Evolutionary conservation across 2,113 vertebrate species (phyloP).

Genomic region (Sorex araneus): DNA sequence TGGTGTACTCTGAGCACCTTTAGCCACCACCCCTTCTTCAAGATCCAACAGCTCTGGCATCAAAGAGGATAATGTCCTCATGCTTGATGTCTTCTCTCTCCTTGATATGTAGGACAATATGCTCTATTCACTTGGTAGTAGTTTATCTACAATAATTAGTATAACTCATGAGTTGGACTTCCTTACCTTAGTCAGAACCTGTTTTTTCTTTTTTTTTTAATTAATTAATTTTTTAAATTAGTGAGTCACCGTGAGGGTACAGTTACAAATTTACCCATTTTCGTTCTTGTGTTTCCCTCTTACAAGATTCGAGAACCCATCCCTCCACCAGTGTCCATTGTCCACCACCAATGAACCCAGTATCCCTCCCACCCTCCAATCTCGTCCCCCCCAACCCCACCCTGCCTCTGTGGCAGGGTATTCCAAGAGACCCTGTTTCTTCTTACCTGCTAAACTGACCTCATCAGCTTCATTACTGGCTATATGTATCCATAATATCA

Average conservation of each 20-base stretch:
- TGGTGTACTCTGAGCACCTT: neutral
- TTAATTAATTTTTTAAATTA: no score
- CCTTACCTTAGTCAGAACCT: neutral
- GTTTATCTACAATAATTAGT: neutral
- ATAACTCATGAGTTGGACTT: neutral
- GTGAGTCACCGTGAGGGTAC: no score
- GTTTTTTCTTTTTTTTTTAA: no score
- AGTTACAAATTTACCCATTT: no score
- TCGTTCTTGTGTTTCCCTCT: no score
- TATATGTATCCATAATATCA: neutral
- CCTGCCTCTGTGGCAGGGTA: no score
- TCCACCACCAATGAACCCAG: no score
- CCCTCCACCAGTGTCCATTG: no score
- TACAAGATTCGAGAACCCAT: no score
- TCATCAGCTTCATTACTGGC: neutral
- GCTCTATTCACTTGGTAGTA: neutral
- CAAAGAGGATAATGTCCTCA: neutral
- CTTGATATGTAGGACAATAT: neutral
- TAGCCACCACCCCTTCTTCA: neutral
- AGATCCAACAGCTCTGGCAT: neutral
- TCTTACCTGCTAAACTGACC: neutral
- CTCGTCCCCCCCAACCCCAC: no score
- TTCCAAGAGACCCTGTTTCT: no score
- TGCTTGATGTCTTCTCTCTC: neutral
- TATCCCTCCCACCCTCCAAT: no score